A percentile compares a stretch with the other conserved stretches of the same genome.
Conservation (phyloP, 2,797 vertebrate genomes). For the Sardinella longiceps region DNA sequence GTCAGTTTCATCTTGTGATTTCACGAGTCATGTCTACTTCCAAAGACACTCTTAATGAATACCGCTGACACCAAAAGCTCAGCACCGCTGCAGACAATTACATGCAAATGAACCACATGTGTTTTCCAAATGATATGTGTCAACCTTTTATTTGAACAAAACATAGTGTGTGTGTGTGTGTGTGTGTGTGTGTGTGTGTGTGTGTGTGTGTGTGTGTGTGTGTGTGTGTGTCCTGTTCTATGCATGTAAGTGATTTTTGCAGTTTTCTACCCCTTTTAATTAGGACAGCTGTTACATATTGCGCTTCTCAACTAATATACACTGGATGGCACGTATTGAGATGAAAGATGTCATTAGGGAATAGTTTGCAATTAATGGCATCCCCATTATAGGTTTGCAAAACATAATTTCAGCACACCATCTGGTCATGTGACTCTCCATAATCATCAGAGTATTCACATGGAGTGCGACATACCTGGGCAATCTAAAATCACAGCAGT, state of each 20-base stretch:
- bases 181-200: neutral
- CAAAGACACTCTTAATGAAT: neutral
- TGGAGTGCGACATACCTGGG: neutral
- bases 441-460: conserved; percentile 34
- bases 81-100: neutral
- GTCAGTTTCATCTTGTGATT: neutral
- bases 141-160: neutral
- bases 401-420: conserved; percentile 42
- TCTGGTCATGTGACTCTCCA: conserved; percentile 41
- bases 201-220: too few relatives aligned
- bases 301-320: neutral
- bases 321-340: conserved; percentile 16
- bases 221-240: neutral
- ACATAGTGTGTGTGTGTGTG: neutral
- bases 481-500: conserved; percentile 12
- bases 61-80: neutral
- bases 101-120: conserved; percentile 8
- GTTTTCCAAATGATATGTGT: conserved; percentile 18
- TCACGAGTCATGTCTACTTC: neutral
- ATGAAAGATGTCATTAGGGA: conserved; percentile 35
- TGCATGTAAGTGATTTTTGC: conserved; percentile 19
- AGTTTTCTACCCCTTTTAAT: neutral
- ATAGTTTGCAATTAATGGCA: conserved; percentile 39
- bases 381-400: conserved; percentile 35
- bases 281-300: conserved; percentile 42